Base-by-base conservation (phyloP, 2,797 vertebrate species). In the Sebastes taczanowskii region DNA sequence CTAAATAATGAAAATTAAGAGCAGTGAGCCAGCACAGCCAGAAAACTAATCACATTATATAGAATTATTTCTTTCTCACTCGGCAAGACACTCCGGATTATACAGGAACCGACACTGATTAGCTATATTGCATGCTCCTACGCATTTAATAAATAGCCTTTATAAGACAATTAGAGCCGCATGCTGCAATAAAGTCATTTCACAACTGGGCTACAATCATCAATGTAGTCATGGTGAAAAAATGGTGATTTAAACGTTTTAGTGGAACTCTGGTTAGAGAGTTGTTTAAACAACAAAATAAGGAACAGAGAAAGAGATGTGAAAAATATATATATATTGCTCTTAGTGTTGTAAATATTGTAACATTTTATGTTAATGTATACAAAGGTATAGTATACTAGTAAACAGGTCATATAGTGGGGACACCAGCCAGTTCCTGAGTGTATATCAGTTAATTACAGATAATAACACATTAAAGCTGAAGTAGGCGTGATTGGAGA, bases 1-100 rank as follows among this genome's bases (percentile, higher is more conserved):
- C 32, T 4, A 73, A 16, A 73, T 52, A 69, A 81, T 29, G n/a
- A 9, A 53, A 77, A 72, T 60, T 4, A 66, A 53, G 71, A 77
- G 29, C 65, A 58, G 18, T 46, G 55, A 81, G 38, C 2, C 23
- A 27, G 27, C 2, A 13, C 13, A 29, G 23, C 27, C 6, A 35
- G 38, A 42, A 67, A 74, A 71, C 52, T 67, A 53, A 77, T 74
- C 22, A 20, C 6, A 53, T 53, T 22, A 53, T 53, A 53, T 22
- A 22, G 20, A 30, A 14, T 18, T 22, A 20, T 59, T 68, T 65
- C 23, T 67, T 30, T 29, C 63, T 35, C n/a, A 11, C 6, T 38
- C 34, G 56, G 18, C 4, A 42, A 30, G 10, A 84, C n/a, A 46
- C 66, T 69, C 9, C 3, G 7, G 20, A 42, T 46, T 16, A 49